Evolutionary conservation across 2,113 vertebrate genomes (phyloP).

Genomic region (Cephalopterus ornatus): DNA sequence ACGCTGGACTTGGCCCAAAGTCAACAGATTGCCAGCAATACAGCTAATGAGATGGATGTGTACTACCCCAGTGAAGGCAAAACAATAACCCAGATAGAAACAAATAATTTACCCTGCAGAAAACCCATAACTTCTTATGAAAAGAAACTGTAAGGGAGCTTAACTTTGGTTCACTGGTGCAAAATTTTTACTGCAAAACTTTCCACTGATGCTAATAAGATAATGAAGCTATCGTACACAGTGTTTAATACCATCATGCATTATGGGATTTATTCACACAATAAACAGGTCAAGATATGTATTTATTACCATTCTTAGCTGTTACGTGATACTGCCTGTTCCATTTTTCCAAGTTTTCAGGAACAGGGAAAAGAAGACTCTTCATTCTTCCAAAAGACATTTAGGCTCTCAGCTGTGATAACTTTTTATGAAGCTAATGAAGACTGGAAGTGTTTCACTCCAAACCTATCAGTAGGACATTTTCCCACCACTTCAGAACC

Average conservation of each 20-base stretch:
- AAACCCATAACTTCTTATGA: background rate
- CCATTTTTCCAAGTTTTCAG: background rate
- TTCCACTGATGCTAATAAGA: background rate
- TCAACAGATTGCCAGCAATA: background rate
- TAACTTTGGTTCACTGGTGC: background rate
- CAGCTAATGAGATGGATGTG: background rate
- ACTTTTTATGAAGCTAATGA: background rate
- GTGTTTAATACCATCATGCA: background rate
- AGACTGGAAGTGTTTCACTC: background rate
- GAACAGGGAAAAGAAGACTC: background rate
- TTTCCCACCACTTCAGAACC: background rate
- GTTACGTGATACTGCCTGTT: background rate
- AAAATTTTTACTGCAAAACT: background rate
- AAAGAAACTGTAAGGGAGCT: background rate
- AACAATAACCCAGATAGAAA: background rate
- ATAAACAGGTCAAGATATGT: background rate
- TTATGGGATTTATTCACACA: background rate
- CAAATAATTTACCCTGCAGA: background rate
- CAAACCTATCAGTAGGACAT: background rate
- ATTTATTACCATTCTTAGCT: background rate
- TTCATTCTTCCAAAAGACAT: background rate
- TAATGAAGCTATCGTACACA: background rate
- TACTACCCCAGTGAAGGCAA: background rate
- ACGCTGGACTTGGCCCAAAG: background rate
- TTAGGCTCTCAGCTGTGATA: background rate